These are phyloP conservation scores for Drymodes brunneopygia DNA, from an alignment of 2,113 vertebrate species.

Conservation along the genomic window DNA sequence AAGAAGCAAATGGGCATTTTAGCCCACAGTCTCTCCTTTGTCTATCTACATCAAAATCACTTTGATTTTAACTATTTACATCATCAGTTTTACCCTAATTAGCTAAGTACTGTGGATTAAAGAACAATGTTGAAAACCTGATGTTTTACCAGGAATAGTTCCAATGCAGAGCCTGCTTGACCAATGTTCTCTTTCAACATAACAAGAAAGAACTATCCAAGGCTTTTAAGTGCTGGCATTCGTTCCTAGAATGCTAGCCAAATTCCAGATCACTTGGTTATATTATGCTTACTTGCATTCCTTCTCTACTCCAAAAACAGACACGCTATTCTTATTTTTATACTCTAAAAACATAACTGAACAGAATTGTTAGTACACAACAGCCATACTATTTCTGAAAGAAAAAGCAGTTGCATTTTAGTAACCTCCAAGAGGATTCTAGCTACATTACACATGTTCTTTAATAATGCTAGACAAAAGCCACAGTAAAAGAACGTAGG, in stretches of 20 bases:
- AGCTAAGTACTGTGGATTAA: background rate
- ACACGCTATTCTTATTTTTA: background rate
- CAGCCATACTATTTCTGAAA: background rate
- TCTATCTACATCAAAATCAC: background rate
- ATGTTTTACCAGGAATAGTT: background rate
- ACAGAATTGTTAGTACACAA: background rate
- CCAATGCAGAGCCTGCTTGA: background rate
- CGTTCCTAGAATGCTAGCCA: background rate
- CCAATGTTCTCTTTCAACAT: background rate
- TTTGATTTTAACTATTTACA: background rate
- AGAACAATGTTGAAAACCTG: background rate
- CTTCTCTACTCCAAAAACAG: background rate
- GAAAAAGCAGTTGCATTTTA: background rate
- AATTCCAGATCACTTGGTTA: background rate
- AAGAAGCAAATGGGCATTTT: background rate
- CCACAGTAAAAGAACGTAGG: background rate
- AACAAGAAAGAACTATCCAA: background rate
- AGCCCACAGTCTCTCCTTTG: background rate
- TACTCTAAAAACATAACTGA: background rate
- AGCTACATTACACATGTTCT: background rate
- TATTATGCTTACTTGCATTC: background rate
- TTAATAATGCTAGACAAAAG: background rate
- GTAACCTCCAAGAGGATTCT: background rate
- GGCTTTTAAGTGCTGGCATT: background rate
- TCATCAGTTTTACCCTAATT: background rate